Evolutionary conservation across 2,888 invertebrate species (phyloP).

Genomic region (Drosophila anomalata): DNA sequence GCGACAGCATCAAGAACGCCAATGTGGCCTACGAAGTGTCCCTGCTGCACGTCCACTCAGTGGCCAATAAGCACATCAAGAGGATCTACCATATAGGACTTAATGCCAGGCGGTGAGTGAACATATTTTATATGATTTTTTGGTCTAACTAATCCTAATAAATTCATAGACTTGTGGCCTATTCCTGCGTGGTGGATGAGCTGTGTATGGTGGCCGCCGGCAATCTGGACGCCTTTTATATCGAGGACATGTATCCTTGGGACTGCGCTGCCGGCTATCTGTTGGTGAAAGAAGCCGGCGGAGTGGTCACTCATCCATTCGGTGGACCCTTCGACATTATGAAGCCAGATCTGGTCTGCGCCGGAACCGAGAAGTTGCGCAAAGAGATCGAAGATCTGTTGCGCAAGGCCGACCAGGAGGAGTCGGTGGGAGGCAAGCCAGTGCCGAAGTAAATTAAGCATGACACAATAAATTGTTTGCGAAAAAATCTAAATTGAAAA

Average conservation of each 20-base stretch:
- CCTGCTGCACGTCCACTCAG: constrained; percentile 74
- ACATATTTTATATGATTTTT: not conserved
- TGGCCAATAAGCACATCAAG: constrained; percentile 82
- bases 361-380: constrained; percentile 85
- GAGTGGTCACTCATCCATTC: constrained; percentile 87
- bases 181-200: constrained; percentile 90
- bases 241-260: constrained; percentile 90
- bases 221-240: constrained; percentile 87
- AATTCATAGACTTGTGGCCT: constrained; percentile 84
- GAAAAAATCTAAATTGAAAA: constrained; percentile 29
- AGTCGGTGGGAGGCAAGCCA: constrained; percentile 71
- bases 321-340: constrained; percentile 86
- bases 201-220: constrained; percentile 90
- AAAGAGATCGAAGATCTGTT: constrained; percentile 85
- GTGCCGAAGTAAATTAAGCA: constrained; percentile 82
- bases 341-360: constrained; percentile 85
- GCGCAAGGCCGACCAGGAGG: constrained; percentile 84
- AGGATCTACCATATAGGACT: constrained; percentile 81
- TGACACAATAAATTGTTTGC: constrained; percentile 28
- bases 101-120: constrained; percentile 80
- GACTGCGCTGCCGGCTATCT: constrained; percentile 90
- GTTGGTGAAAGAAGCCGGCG: constrained; percentile 91
- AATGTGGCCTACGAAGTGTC: constrained; percentile 83
- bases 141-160: too few relatives aligned
- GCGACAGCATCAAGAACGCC: constrained; percentile 74